Conservation (phyloP, 2,113 vertebrate species). For the Petrocephalus microphthalmus region DNA sequence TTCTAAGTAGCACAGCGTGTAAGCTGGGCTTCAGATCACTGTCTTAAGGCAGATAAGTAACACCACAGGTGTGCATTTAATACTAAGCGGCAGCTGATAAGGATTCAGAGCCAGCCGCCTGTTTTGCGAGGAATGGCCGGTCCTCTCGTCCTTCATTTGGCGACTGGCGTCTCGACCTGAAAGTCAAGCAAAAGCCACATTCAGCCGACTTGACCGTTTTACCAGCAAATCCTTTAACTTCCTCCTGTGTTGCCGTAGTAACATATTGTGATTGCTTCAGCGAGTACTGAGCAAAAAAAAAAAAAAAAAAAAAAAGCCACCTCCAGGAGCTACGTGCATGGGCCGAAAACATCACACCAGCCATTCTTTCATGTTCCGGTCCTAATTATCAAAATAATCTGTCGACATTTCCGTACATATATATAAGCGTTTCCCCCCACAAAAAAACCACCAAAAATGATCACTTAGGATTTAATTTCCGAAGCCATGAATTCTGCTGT, state of each 20-base stretch:
- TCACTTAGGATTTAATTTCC: background rate
- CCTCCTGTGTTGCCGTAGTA: constrained; percentile 1
- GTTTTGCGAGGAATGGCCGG: background rate
- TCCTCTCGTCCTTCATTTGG: background rate
- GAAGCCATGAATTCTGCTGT: background rate
- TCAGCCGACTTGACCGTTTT: constrained; percentile 6
- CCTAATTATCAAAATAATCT: background rate
- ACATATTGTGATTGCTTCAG: background rate
- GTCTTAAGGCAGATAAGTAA: background rate
- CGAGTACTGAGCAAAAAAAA: background rate
- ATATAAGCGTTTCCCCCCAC: background rate
- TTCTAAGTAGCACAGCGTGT: background rate
- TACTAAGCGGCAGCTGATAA: background rate
- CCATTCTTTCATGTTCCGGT: background rate
- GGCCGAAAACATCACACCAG: background rate
- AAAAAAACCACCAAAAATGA: background rate
- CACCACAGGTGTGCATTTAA: background rate
- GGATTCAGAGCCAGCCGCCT: background rate
- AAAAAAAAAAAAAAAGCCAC: background rate
- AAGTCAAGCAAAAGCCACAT: constrained; percentile 4
- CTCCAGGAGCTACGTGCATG: background rate
- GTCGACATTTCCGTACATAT: background rate
- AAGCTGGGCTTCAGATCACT: background rate
- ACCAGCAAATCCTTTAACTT: constrained; percentile 15
- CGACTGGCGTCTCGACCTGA: background rate